phyloP scores from a whole-genome alignment of 2,113 vertebrate species.

The Tringa solitaria region DNA sequence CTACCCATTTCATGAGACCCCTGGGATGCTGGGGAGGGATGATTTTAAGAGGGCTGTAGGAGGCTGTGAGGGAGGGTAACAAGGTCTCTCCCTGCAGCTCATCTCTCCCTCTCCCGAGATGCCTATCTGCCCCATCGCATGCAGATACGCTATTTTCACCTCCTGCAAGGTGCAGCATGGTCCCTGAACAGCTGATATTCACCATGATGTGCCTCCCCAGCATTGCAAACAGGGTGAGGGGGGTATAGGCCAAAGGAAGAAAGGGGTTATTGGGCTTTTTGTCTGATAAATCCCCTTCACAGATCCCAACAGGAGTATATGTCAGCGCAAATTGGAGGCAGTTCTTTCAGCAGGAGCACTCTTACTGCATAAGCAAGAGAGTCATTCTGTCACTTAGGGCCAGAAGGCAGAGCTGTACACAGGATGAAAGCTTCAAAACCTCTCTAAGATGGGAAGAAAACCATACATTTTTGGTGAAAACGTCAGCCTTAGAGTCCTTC shows the following conservation, averaged over 20 bases:
- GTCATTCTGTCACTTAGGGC: not conserved
- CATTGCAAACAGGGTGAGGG: not conserved
- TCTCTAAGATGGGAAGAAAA: not conserved
- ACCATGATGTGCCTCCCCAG: not conserved
- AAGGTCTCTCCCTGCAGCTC: not conserved
- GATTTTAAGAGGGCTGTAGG: not conserved
- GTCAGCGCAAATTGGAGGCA: not conserved
- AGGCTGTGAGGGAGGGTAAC: not conserved
- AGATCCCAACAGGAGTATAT: not conserved
- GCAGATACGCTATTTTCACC: not conserved
- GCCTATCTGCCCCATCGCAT: not conserved
- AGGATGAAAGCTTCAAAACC: not conserved
- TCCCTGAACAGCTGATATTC: not conserved
- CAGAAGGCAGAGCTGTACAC: not conserved
- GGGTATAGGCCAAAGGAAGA: not conserved
- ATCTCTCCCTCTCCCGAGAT: not conserved
- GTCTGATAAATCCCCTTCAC: not conserved
- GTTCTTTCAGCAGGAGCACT: not conserved
- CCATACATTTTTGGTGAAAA: not conserved
- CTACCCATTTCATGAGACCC: not conserved
- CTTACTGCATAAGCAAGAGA: not conserved
- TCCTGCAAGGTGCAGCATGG: rapidly evolving
- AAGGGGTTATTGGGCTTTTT: not conserved
- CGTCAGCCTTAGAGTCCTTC: not conserved
- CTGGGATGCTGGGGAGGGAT: not conserved